Evolutionary conservation across 2,113 vertebrate species (phyloP), one percentile per base, ranked within the genome.

Genomic region (Neogobius melanostomus): DNA sequence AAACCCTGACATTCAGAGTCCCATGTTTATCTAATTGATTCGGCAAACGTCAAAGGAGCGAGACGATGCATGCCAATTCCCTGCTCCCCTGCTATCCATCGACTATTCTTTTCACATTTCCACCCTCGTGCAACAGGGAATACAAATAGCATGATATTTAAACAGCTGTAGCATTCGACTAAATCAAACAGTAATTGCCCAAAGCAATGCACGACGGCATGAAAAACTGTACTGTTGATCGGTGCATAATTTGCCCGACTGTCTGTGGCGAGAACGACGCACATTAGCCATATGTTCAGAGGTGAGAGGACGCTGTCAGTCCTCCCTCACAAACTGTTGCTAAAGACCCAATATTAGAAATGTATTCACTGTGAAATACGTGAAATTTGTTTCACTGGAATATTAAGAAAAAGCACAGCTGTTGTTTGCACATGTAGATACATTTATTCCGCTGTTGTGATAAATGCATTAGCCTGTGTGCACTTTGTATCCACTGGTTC

Each of bases 71-170:
- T 64, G 68, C 74, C 76, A 76, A 82, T 79, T 87, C 86, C 74
- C 81, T 0, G 28, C 72, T 64, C 77, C 57, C 66, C 53, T 74
- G 64, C 69, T 60, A 12, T 52, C 71, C 0, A 28, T 74, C 71
- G 54, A 60, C 72, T 59, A 72, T 82, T 79, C 59, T 79, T 74
- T 69, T 16, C 15, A 48, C 64, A 75, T 70, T 72, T 74, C 71
- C 63, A 66, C 52, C 42, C 48, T 52, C 64, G 69, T 72, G 65
- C 53, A 42, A 72, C 45, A 65, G 65, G 48, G 91, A 92, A 92
- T 93, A 90, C 86, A 88, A 92, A 93, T 92, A 74, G 67, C 65
- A 44, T 91, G 91, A 89, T 92, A 94, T 94, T 94, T 93, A 90
- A 92, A 92, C 86, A 81, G 83, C 74, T 47, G 60, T 88, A 91